These are phyloP conservation scores for Lonchura striata DNA, from an alignment of 2,113 vertebrate genomes.

Conservation along the genomic window DNA sequence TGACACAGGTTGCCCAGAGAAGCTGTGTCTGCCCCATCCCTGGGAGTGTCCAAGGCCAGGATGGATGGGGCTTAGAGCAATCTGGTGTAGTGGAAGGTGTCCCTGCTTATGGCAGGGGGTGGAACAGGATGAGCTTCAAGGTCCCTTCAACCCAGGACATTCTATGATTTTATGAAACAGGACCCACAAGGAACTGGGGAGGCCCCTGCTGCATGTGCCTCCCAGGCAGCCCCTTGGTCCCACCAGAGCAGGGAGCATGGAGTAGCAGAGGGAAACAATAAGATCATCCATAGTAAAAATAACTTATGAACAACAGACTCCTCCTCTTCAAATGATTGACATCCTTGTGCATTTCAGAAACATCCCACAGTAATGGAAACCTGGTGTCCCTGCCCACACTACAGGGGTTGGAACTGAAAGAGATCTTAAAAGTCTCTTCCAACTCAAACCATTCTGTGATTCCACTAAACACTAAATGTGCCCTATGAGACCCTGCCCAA, in stretches of 20 bases:
- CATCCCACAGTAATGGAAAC: background rate
- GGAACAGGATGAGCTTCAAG: background rate
- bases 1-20: background rate
- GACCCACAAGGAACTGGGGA: background rate
- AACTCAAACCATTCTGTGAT: background rate
- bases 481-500: background rate
- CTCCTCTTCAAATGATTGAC: background rate
- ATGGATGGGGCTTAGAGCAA: fast-evolving
- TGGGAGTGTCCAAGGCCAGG: background rate
- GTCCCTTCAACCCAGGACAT: background rate
- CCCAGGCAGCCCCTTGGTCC: background rate
- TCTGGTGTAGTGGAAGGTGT: background rate
- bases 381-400: background rate
- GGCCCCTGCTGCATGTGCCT: fast-evolving
- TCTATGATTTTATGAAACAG: background rate
- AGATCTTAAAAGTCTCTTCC: background rate
- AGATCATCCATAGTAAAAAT: background rate
- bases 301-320: background rate
- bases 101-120: background rate
- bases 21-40: background rate
- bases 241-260: background rate
- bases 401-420: fast-evolving
- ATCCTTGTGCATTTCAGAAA: background rate
- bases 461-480: background rate
- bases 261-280: background rate